A percentile compares a stretch with the other conserved stretches of the same genome.
phyloP scores from a whole-genome alignment of 2,113 vertebrate genomes.

The Trochalopteron elliotii region DNA sequence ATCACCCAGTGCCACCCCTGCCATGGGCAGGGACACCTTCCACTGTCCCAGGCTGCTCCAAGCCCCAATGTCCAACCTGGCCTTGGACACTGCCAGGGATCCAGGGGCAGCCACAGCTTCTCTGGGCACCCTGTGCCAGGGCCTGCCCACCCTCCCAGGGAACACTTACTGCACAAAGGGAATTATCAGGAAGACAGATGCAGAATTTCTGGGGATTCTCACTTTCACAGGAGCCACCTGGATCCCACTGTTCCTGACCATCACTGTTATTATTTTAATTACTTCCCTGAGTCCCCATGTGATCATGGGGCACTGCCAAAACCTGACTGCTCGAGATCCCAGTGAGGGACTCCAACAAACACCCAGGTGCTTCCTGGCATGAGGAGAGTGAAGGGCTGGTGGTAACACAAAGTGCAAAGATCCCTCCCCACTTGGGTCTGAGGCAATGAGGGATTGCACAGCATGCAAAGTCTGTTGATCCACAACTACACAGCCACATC shows the following conservation, averaged over 20 bases:
- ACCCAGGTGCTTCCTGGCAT: not conserved
- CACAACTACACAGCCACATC: not conserved
- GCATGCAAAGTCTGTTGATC: not conserved
- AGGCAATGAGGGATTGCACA: not conserved
- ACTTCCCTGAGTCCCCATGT: not conserved
- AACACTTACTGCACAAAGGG: not conserved
- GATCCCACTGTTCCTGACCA: not conserved
- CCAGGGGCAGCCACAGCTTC: no score
- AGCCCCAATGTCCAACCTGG: no score
- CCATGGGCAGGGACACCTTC: not conserved
- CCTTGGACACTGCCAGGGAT: no score
- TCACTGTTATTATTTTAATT: not conserved
- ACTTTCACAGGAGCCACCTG: not conserved
- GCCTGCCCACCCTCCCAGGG: not conserved
- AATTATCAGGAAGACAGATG: not conserved
- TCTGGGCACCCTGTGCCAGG: no score
- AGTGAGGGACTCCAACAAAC: fast-evolving
- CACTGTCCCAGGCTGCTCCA: no score
- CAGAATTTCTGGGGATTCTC: not conserved
- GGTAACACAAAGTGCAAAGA: not conserved
- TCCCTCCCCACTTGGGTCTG: not conserved
- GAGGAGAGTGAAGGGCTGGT: fast-evolving
- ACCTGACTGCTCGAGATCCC: fast-evolving
- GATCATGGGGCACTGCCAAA: fast-evolving
- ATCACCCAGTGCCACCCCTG: fast-evolving